phyloP scores from a whole-genome alignment of 2,797 vertebrate genomes.

The Bradypus variegatus region DNA sequence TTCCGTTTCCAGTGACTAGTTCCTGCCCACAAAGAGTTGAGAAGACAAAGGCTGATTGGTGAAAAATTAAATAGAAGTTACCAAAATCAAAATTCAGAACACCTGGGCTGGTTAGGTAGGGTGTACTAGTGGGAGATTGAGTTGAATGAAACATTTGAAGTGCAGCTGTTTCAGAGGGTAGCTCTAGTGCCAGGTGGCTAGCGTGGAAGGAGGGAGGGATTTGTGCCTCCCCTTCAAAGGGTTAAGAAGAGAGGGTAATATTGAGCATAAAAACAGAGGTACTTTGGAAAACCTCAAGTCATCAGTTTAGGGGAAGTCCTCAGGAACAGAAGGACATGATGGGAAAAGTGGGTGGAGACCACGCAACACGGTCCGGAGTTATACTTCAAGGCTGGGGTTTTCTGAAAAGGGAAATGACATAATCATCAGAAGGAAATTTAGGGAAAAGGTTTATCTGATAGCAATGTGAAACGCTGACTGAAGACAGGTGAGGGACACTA shows the following conservation, averaged over 20 bases:
- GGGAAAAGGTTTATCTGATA: neutral
- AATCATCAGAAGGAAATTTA: neutral
- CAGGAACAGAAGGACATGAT: neutral
- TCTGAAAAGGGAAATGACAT: neutral
- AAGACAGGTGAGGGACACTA: neutral
- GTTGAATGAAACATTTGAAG: neutral
- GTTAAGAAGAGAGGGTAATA: neutral
- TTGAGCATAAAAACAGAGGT: neutral
- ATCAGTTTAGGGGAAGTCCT: neutral
- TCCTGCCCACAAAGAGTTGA: neutral
- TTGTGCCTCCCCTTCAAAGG: neutral
- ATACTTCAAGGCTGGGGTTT: neutral
- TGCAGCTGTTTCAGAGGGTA: neutral
- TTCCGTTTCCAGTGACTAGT: neutral
- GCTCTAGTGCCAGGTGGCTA: neutral
- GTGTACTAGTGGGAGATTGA: neutral
- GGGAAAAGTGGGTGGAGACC: neutral
- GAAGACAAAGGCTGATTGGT: neutral
- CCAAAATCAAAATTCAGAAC: neutral
- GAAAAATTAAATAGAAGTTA: neutral
- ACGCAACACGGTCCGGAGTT: neutral
- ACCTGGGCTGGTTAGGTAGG: neutral
- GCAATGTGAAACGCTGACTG: neutral
- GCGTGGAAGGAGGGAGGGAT: neutral
- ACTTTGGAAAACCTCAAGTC: neutral